Evolutionary conservation across 2,888 invertebrate genomes (phyloP), one percentile per base, ranked within the genome.

Genomic region (Orthosia incerta): DNA sequence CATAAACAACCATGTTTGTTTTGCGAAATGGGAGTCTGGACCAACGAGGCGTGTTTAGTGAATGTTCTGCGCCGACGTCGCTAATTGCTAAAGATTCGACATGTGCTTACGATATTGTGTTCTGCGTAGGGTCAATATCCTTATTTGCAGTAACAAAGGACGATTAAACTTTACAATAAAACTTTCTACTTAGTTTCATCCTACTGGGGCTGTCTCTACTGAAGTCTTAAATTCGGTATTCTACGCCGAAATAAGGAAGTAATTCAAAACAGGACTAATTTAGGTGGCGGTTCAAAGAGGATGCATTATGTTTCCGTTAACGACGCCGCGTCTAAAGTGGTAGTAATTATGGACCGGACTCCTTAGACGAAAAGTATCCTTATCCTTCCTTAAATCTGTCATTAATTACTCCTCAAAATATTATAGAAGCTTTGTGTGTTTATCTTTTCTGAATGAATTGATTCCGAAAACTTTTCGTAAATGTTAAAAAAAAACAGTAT

Each of bases 181-280:
- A 16, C n/a, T 13, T 46, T 53, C 31, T 26, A 15, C 12, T n/a
- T 64, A 74, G 61, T 39, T 50, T 18, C n/a, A 13, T 7, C 26
- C 50, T 48, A 39, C 39, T 39, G 39, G 39, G 20, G 23, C 20
- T 56, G 13, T 69, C 39, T 56, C 51, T 65, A 48, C 26, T 64
- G 63, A 76, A 70, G 67, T 82, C 71, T 82, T 64, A 66, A 76
- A 73, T 83, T 81, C 61, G 74, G 83, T 83, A 64, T 80, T 79
- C 79, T 83, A 71, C 73, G 68, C 79, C 73, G 80, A 86, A 88
- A 88, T 86, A 87, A 91, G 92, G 91, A 93, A 92, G 91, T 86
- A 89, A 91, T 92, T 91, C 89, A 92, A 91, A 91, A 91, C 91
- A 91, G 90, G 89, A 92, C 92, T 87, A 91, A 92, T 90, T 92